phyloP scores from a whole-genome alignment of 37 sponge, comb jelly and placozoan genomes.

The Lycopodina hypogea region DNA sequence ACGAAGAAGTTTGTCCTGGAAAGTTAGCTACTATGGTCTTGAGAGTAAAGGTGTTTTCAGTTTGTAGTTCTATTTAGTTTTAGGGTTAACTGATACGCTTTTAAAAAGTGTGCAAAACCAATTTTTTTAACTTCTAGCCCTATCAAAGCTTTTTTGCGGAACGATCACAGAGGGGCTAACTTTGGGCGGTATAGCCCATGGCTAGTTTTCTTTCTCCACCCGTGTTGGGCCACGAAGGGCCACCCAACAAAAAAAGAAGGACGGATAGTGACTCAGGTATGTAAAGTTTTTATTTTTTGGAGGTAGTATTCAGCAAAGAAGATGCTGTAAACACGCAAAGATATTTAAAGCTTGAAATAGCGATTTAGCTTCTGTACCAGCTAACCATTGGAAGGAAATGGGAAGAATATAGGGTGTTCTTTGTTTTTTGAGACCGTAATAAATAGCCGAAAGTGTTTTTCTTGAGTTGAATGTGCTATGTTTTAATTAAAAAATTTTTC shows the following conservation, averaged over 20 bases:
- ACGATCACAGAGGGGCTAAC: background rate
- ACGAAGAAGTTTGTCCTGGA: background rate
- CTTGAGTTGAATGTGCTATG: too few relatives aligned
- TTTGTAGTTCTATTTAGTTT: background rate
- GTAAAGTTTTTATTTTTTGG: too few relatives aligned
- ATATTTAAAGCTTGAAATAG: too few relatives aligned
- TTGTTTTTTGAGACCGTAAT: too few relatives aligned
- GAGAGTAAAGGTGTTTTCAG: background rate
- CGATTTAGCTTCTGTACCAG: too few relatives aligned
- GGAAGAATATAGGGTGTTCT: too few relatives aligned
- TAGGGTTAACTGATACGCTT: background rate
- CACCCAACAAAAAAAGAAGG: conserved; percentile 28
- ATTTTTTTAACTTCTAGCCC: background rate
- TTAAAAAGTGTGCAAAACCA: background rate
- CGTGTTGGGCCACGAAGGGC: conserved; percentile 19
- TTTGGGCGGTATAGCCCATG: conserved; percentile 10
- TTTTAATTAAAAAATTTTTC: too few relatives aligned
- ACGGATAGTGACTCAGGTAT: conserved; percentile 23
- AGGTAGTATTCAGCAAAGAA: too few relatives aligned
- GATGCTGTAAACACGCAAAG: too few relatives aligned
- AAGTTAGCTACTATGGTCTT: conserved; percentile 2
- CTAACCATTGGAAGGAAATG: too few relatives aligned
- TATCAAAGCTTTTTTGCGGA: conserved; percentile 7
- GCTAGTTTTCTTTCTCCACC: background rate
- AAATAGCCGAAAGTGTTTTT: too few relatives aligned